Base-by-base conservation (phyloP, 1,140 invertebrate species). In the Drosophila orosa region DNA sequence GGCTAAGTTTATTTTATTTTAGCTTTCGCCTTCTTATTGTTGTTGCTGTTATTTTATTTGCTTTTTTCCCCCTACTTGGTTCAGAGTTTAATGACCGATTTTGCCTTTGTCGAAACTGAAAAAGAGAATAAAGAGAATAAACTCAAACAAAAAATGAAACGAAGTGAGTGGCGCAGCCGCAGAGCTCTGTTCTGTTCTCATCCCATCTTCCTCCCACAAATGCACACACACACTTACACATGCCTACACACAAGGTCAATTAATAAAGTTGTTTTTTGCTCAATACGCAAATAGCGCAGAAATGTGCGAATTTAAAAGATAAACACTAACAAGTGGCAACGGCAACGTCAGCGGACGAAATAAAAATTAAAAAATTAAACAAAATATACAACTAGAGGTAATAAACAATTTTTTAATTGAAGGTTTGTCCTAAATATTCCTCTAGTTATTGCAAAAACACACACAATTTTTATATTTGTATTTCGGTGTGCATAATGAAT, bases 71-170 rank as follows among this genome's bases (percentile, higher is more conserved):
- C 68, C 29, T 25, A 29, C 35, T 31, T 78, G 85, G 84, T 90
- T 89, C 84, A 89, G 84, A 89, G 84, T 80, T 89, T 80, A 89
- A 80, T 89, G 84, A 89, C 85, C 84, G 85, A 84, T 89, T 89
- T 89, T 61, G 80, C 74, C 60, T 80, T 76, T 73, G 39, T 63
- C 62, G 39, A 75, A 80, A 74, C 55, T 22, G 50, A 80, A 61
- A 59, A 17, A 25, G 60, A 27, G 60, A 79, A 60, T 52, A 59
- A 65, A n/a, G n/a, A n/a, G n/a, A n/a, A n/a, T n/a, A n/a, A 69
- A 76, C 47, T 47, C 33, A 57, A 78, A 71, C 42, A 45, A 60
- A 74, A 54, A 55, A 55, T 35, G 22, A 73, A 73, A 9, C 47
- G 22, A 48, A 66, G 47, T 56, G 24, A 56, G 44, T 58, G 56